Evolutionary conservation across 2,113 vertebrate species (phyloP), one percentile per base, ranked within the genome.

Genomic region (Petroica traversi): DNA sequence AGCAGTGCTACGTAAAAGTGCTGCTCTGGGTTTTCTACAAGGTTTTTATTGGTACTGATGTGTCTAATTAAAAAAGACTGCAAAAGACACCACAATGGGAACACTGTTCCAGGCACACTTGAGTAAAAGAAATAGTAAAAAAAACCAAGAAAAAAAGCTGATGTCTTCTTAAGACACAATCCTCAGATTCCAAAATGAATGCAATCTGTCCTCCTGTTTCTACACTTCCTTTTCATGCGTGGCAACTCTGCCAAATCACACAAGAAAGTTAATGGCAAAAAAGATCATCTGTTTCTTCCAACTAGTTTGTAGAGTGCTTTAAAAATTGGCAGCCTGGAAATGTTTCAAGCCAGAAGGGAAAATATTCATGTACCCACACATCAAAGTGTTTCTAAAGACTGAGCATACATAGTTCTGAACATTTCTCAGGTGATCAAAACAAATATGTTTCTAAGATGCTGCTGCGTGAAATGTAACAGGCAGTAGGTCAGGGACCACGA

Each of bases 1-100:
- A 74, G 62, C 23, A 61, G 61, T 33, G 85, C 45, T 89, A 76
- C 83, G 74, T 58, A 22, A 79, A 94, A 93, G 52, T 46, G 69
- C 46, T 92, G 36, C 46, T 61, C 68, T 74, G 68, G 79, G 45
- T 73, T 94, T 94, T 95, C 83, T 55, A 31, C 17, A 63, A 85
- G 74, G 69, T 40, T 95, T 95, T 95, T 85, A 96, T 62, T 58
- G 83, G 48, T 62, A 94, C 73, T 93, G 96, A 79, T 33, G 51
- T 76, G 54, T 23, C 57, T 88, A 85, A 96, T 94, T 92, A 85
- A 94, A 90, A 91, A 81, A 85, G 78, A 82, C 38, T 61, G 86
- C 73, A 57, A 76, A 94, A 95, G 40, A 76, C 28, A 73, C 31
- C 66, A 94, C 90, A 95, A 85, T 82, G 58, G 28, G 75, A 94